A percentile compares a stretch with the other conserved stretches of the same genome.
These are phyloP conservation scores for Pachyramphus minor DNA, from an alignment of 2,113 vertebrate genomes.

Conservation along the genomic window DNA sequence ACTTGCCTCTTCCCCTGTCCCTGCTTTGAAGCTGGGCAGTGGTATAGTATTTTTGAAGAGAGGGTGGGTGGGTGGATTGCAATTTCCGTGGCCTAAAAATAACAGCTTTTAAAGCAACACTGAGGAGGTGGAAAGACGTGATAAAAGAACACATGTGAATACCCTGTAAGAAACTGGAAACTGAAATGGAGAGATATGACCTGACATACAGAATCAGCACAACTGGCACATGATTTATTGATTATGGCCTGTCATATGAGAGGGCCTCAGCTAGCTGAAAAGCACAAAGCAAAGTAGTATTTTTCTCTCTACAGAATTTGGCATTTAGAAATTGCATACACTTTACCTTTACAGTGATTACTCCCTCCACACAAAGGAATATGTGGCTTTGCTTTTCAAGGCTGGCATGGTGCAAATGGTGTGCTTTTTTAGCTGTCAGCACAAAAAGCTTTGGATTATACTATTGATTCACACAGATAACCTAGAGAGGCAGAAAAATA, in stretches of 20 bases:
- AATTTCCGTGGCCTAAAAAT: constrained; percentile 41
- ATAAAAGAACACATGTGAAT: constrained; percentile 24
- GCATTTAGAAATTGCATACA: constrained; percentile 51
- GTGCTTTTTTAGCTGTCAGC: not conserved
- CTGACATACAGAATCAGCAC: constrained; percentile 25
- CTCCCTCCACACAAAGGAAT: constrained; percentile 9
- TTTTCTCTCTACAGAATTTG: constrained; percentile 49
- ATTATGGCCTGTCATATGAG: constrained; percentile 52
- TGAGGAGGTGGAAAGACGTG: not conserved
- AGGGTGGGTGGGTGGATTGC: not conserved
- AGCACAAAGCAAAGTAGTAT: constrained; percentile 22
- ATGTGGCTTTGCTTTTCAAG: constrained; percentile 2
- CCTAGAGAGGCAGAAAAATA: not conserved
- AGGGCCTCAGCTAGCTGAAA: constrained; percentile 14
- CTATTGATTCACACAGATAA: not conserved
- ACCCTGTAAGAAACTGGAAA: constrained; percentile 14
- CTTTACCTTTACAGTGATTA: constrained; percentile 32
- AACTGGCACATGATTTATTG: constrained; percentile 56
- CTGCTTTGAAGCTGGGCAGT: not conserved
- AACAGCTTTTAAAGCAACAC: not conserved
- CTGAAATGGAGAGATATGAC: constrained; percentile 9
- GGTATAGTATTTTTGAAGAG: not conserved
- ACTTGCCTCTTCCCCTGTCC: not conserved
- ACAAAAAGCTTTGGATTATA: not conserved
- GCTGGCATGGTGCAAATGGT: not conserved